A percentile compares a stretch with the other conserved stretches of the same genome.
Conservation (phyloP, 2,797 vertebrate genomes). For the Lacerta viridis region DNA sequence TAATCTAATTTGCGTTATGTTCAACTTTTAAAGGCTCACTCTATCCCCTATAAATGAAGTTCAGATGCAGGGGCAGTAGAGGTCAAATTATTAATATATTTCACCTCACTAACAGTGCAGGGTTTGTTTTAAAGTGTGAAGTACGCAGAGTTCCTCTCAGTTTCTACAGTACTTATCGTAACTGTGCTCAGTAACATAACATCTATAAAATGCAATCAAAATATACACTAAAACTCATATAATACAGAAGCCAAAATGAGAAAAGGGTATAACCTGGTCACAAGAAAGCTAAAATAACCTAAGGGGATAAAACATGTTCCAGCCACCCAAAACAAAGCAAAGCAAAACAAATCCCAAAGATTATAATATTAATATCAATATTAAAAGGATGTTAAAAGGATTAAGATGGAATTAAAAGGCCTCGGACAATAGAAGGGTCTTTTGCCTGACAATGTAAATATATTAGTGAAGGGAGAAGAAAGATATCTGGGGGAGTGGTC, state of each 20-base stretch:
- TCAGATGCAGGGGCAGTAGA: conserved; percentile 24
- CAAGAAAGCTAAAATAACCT: background rate
- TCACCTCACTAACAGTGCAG: background rate
- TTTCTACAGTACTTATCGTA: background rate
- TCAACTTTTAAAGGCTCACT: conserved; percentile 12
- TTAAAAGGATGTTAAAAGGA: too few species aligned
- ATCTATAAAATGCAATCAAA: background rate
- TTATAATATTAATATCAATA: too few species aligned
- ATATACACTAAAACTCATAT: background rate
- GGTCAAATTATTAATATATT: conserved; percentile 2
- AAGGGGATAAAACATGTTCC: too few species aligned
- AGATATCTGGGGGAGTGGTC: background rate
- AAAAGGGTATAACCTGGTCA: background rate
- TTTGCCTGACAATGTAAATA: background rate
- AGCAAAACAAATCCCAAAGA: too few species aligned
- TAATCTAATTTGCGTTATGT: background rate
- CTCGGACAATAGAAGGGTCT: background rate
- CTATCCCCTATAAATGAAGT: conserved; percentile 50
- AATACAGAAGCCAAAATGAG: background rate
- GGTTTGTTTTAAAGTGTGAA: conserved; percentile 7
- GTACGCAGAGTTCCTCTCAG: background rate
- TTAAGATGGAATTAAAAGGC: background rate
- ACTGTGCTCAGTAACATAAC: background rate
- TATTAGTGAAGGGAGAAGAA: background rate
- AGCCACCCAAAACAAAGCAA: too few species aligned